Base-by-base conservation (phyloP, 2,797 vertebrate genomes). In the Margarornis squamiger region DNA sequence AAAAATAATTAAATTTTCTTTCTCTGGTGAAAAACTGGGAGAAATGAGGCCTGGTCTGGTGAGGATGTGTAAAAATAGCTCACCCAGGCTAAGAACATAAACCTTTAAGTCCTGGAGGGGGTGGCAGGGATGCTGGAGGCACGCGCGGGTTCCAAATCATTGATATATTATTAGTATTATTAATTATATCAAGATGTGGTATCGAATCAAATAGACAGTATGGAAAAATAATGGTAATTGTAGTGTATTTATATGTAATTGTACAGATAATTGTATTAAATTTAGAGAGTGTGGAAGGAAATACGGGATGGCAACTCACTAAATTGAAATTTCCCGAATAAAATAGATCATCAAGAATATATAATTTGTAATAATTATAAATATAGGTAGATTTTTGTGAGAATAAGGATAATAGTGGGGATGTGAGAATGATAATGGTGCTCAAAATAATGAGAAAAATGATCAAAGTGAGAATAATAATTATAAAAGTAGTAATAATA, bases 41-140 rank as follows among this genome's bases (percentile, higher is more conserved):
- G 81, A 81, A 92, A 61, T 48, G 23, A 36, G 41, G 24, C 51
- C 75, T 9, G 24, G 78, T 36, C 78, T 45, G 73, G 39, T 55
- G 82, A 92, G 67, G 91, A 66, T 80, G 79, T 45, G 3, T 81
- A 93, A 92, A 96, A 96, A 96, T 96, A 96, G 86, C 92, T 88
- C 82, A 14, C 38, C 46, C 62, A 0, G 68, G 52, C 66, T 94
- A 93, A 95, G 93, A 95, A 90, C 93, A 77, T 93, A 94, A 94
- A 94, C 36, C 91, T 77, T 77, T 91, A 91, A 94, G 45, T 95
- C 93, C 77, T 12, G 14, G 68, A 8, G 11, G 59, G 3, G 12
- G 38, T 48, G 41, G 58, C 12, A 32, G 22, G 45, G 39, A 65
- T 66, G 26, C 59, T 39, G 13, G 22, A 84, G 80, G 52, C 3